A percentile compares a stretch with the other conserved stretches of the same genome.
Evolutionary conservation across 2,888 invertebrate genomes (phyloP).

Genomic region (Monoplex corrugatus): DNA sequence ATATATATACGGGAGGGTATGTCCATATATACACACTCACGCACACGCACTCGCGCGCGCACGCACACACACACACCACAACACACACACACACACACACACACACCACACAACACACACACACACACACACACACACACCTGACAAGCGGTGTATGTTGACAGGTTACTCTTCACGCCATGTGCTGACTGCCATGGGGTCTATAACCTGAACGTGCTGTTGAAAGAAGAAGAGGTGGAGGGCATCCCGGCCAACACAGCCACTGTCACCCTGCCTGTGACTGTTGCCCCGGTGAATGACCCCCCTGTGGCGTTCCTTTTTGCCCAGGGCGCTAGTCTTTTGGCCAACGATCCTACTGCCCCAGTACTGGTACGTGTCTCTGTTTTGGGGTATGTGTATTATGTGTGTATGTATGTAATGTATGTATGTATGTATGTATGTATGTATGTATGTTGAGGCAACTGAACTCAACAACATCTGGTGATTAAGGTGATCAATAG

Average conservation of each 20-base stretch:
- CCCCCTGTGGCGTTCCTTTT: constrained; percentile 58
- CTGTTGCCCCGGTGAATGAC: constrained; percentile 57
- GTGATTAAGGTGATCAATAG: too few relatives aligned
- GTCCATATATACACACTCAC: too few relatives aligned
- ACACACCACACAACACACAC: too few relatives aligned
- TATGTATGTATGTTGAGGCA: background rate
- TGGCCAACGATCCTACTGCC: constrained; percentile 58
- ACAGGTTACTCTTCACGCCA: constrained; percentile 60
- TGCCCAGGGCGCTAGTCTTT: constrained; percentile 48
- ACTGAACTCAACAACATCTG: too few relatives aligned
- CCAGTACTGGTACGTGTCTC: constrained; percentile 53
- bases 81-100: too few relatives aligned
- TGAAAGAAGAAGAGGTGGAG: constrained; percentile 58
- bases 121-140: too few relatives aligned
- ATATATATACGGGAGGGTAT: background rate
- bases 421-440: background rate
- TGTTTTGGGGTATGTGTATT: background rate
- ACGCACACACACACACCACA: too few relatives aligned
- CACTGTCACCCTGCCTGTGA: constrained; percentile 53
- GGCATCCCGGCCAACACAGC: constrained; percentile 58
- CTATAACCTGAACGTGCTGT: constrained; percentile 49
- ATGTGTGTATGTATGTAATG: background rate
- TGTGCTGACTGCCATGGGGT: constrained; percentile 61
- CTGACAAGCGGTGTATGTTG: background rate
- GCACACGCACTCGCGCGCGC: too few relatives aligned